Percentiles rank a stretch among this genome's conserved stretches.
Evolutionary conservation across 2,797 vertebrate species (phyloP).

Genomic region (Sarcoramphus papa): DNA sequence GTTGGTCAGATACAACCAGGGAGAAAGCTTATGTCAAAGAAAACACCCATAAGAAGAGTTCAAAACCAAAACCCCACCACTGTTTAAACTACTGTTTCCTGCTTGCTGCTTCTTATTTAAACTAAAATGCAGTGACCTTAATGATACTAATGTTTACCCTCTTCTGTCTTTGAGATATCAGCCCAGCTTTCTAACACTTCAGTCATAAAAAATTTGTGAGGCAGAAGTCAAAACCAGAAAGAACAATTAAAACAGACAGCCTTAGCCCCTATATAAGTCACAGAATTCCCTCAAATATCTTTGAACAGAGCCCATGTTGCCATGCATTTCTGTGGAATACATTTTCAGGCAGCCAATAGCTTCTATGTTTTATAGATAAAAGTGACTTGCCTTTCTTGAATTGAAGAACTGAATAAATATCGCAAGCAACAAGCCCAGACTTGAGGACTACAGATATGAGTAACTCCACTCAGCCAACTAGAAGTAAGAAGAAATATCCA

Average conservation of each 20-base stretch:
- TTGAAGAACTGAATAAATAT: slow-evolving; percentile 84
- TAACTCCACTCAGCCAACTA: slow-evolving; percentile 92
- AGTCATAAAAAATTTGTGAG: background rate
- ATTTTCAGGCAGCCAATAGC: background rate
- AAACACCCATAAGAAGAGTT: background rate
- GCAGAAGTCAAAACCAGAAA: background rate
- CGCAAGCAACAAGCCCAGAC: slow-evolving; percentile 89
- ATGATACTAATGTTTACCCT: background rate
- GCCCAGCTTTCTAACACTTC: background rate
- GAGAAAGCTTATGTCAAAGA: background rate
- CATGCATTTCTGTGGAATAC: background rate
- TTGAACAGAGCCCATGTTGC: background rate
- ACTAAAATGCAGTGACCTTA: background rate
- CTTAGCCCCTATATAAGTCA: background rate
- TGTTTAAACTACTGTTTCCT: background rate
- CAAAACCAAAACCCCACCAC: background rate
- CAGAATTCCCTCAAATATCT: background rate
- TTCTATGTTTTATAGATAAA: background rate
- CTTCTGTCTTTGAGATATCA: background rate
- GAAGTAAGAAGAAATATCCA: slow-evolving; percentile 21
- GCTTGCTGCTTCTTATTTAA: background rate
- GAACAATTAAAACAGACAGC: background rate
- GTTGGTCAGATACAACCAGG: background rate
- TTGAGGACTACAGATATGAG: slow-evolving; percentile 83
- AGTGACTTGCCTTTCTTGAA: slow-evolving; percentile 86